These are phyloP conservation scores for Xylophagus ater DNA, from an alignment of 2,888 invertebrate genomes.

Conservation along the genomic window DNA sequence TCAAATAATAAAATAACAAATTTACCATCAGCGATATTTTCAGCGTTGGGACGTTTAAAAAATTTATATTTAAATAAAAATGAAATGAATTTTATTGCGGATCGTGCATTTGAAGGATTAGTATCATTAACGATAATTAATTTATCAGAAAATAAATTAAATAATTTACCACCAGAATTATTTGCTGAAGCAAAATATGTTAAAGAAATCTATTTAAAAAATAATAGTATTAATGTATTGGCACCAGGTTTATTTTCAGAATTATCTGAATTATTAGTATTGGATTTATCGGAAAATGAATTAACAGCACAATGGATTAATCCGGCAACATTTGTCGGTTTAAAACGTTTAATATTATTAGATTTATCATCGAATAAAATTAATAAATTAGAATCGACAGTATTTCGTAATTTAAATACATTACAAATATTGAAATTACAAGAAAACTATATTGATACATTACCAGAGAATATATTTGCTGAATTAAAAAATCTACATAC, in stretches of 20 bases:
- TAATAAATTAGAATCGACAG: conserved; percentile 67
- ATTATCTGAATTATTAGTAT: conserved; percentile 62
- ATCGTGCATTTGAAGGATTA: conserved; percentile 69
- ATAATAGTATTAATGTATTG: conserved; percentile 78
- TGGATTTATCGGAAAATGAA: conserved; percentile 77
- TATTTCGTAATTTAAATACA: conserved; percentile 74
- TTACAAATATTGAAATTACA: conserved; percentile 75
- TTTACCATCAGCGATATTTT: conserved; percentile 71
- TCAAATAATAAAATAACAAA: conserved; percentile 76
- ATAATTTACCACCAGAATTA: conserved; percentile 73
- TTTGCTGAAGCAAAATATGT: conserved; percentile 72
- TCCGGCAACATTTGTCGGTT: conserved; percentile 71
- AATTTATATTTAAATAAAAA: conserved; percentile 77
- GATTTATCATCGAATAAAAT: conserved; percentile 78
- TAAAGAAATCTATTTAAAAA: conserved; percentile 79
- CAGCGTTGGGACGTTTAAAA: conserved; percentile 62
- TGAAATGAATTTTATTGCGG: conserved; percentile 76
- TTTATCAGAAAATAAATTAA: conserved; percentile 80
- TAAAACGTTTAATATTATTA: conserved; percentile 74
- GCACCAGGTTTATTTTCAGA: conserved; percentile 76
- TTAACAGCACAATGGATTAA: conserved; percentile 80
- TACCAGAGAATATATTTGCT: conserved; percentile 76
- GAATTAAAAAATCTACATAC: conserved; percentile 85
- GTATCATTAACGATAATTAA: conserved; percentile 73
- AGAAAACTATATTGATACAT: conserved; percentile 69